Base-by-base conservation (phyloP, 2,113 vertebrate species). In the Cichladusa arquata region DNA sequence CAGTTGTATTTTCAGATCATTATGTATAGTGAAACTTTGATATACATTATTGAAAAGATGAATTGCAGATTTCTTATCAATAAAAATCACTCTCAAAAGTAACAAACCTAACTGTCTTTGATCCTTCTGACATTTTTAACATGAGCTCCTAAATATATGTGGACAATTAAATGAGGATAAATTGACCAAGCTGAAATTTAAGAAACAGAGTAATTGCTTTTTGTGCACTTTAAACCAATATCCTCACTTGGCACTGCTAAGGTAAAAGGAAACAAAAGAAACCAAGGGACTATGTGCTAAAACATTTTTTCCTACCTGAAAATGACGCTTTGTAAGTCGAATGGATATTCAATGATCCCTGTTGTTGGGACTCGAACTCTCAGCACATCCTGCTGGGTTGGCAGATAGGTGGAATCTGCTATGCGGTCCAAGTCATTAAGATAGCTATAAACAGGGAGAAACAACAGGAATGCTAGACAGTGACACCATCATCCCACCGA, bases 311-410 rank as follows among this genome's bases (percentile, higher is more conserved):
- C 38, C 38, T 98, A 99, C 99, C 99, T 99, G 98, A 99, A 99
- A 97, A 99, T 99, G 97, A 99, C 98, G 14, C 99, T 99, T 97
- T 99, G 99, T 96, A 99, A 98, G 97, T 99, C 99, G 11, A 99
- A 99, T 11, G 99, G 99, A 92, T 99, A 99, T 96, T 98, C 98
- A 95, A 98, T 98, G 89, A 98, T 98, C 69, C 98, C 98, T 56
- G 98, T 98, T 72, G 98, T 98, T 91, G 98, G 98, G 67, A 98
- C 98, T 97, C 98, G 97, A 96, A 98, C 98, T 97, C 98, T 97
- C 69, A 98, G 98, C 86, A 98, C 98, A 77, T 98, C 98, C 93
- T 98, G 98, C 76, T 98, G 98, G 50, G 98, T 98, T 82, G 98
- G 98, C 93, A 98, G 97, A 88, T 98, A 98, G 86, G 97, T 92